These are phyloP conservation scores for Netelia inedita DNA, from an alignment of 2,888 invertebrate genomes.

Conservation along the genomic window DNA sequence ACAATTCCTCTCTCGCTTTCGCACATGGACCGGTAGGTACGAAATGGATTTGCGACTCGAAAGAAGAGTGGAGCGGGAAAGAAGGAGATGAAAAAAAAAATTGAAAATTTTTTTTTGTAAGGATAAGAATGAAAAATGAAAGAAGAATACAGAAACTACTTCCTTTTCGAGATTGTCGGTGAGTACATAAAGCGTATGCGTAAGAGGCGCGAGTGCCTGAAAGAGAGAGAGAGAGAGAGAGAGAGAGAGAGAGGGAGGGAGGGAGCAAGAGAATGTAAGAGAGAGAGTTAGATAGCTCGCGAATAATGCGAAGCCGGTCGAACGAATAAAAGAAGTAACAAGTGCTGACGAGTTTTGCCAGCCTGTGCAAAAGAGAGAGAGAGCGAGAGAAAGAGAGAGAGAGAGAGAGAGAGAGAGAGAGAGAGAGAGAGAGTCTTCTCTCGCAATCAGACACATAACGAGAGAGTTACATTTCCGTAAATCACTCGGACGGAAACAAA, in stretches of 20 bases:
- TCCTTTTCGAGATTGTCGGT: constrained; percentile 31
- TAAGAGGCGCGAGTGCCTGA: constrained; percentile 39
- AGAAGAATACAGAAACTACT: constrained; percentile 40
- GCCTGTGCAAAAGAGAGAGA: not conserved
- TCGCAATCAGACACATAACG: constrained; percentile 61
- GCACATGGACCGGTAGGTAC: constrained; percentile 9
- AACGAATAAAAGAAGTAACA: constrained; percentile 39
- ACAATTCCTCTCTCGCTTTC: not conserved
- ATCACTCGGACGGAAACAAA: constrained; percentile 71
- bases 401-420: no score
- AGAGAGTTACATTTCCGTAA: constrained; percentile 68
- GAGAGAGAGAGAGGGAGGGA: not conserved
- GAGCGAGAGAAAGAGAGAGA: no score
- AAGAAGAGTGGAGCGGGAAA: not conserved
- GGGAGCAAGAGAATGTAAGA: no score
- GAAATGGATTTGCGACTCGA: constrained; percentile 7
- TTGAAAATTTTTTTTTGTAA: not conserved
- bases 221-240: constrained; percentile 6
- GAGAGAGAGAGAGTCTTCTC: not conserved
- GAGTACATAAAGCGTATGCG: constrained; percentile 51
- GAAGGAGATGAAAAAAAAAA: constrained; percentile 16
- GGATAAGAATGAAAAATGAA: constrained; percentile 10
- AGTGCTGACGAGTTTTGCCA: constrained; percentile 58
- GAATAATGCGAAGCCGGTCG: constrained; percentile 3
- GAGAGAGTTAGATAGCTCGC: not conserved